These are phyloP conservation scores for Mirza zaza DNA, from an alignment of 2,113 vertebrate species.

Conservation along the genomic window DNA sequence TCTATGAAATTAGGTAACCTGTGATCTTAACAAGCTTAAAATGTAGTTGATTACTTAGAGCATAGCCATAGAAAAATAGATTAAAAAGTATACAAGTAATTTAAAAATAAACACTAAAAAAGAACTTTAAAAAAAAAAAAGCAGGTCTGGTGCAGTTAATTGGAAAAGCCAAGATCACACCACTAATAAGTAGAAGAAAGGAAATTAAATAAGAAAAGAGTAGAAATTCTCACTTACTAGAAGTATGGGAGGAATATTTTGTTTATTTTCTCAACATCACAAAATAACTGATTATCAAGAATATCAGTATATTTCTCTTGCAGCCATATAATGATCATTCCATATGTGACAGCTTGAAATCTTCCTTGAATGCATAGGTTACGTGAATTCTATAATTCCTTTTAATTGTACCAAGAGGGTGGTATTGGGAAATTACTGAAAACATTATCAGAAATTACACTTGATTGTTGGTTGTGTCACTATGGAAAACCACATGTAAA, in stretches of 20 bases:
- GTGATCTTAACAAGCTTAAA: slow-evolving; percentile 4
- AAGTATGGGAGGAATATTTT: background rate
- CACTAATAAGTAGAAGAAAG: background rate
- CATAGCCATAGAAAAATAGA: background rate
- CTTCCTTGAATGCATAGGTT: background rate
- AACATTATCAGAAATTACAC: slow-evolving; percentile 23
- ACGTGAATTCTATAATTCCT: background rate
- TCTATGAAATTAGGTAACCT: background rate
- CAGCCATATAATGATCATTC: background rate
- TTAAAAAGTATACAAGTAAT: background rate
- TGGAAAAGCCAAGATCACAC: background rate
- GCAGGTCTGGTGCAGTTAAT: background rate
- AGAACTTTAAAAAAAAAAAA: background rate
- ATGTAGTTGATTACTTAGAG: background rate
- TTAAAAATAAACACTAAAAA: background rate
- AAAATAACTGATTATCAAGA: slow-evolving; percentile 6
- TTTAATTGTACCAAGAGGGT: slow-evolving; percentile 16
- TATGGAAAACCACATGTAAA: slow-evolving; percentile 10
- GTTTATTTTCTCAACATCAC: background rate
- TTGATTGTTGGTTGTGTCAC: slow-evolving; percentile 35
- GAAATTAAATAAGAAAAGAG: background rate
- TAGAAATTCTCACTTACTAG: background rate
- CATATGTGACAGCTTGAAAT: background rate
- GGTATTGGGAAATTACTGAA: background rate
- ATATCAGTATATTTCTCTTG: background rate